These are phyloP conservation scores for Eupithecia centaureata DNA, from an alignment of 2,888 invertebrate species.

Conservation along the genomic window DNA sequence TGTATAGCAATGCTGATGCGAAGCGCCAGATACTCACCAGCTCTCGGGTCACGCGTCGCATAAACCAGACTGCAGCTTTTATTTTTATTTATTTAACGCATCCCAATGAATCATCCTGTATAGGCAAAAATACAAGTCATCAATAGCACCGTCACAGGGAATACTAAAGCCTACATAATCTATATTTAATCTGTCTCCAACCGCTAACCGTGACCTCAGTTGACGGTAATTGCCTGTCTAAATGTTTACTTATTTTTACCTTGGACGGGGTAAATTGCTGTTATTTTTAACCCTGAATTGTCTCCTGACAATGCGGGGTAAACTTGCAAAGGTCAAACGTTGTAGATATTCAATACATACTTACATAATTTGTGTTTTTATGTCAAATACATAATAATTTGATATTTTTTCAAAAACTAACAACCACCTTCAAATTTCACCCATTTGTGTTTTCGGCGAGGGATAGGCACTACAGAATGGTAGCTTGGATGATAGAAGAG, in stretches of 20 bases:
- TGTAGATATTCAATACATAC: background rate
- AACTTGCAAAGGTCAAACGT: background rate
- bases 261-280: conserved; percentile 15
- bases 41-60: no score
- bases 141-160: background rate
- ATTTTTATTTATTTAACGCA: no score
- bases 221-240: conserved; percentile 24
- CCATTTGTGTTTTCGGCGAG: no score
- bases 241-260: conserved; percentile 23
- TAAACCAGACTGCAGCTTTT: no score
- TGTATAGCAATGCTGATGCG: no score
- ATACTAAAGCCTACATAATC: conserved; percentile 9
- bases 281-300: conserved; percentile 27
- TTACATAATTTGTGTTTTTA: no score
- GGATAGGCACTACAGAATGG: no score
- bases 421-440: no score
- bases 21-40: no score
- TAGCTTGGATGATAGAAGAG: no score
- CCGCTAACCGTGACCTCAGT: conserved; percentile 28
- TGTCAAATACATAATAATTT: no score
- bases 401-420: no score
- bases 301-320: conserved; percentile 10
- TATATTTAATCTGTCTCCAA: conserved; percentile 31
- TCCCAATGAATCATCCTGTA: background rate
- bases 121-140: background rate